These are phyloP conservation scores for Lepidothrix coronata DNA, from an alignment of 2,113 vertebrate species.

Conservation along the genomic window DNA sequence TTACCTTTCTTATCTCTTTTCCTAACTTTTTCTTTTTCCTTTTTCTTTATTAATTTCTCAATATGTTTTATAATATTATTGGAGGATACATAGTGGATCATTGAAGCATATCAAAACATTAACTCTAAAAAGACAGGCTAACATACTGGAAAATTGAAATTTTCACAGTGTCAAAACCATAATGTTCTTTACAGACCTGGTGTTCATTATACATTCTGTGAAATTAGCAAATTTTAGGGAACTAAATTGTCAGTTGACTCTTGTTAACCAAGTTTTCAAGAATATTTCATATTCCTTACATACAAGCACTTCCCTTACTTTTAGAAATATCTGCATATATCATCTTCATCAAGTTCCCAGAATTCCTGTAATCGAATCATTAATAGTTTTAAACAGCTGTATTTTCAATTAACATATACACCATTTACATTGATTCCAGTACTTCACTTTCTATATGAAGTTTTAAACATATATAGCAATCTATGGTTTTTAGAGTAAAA, in stretches of 20 bases:
- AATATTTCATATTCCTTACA: neutral
- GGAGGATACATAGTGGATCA: neutral
- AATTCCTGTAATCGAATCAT: neutral
- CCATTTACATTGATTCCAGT: neutral
- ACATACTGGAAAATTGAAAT: neutral
- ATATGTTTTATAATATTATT: neutral
- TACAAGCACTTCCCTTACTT: accelerated
- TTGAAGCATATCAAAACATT: neutral
- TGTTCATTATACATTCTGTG: neutral
- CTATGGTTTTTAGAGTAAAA: neutral
- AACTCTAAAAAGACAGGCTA: neutral
- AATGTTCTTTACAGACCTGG: neutral
- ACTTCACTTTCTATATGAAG: neutral
- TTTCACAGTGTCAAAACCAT: neutral
- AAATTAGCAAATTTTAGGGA: neutral
- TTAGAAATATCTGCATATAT: neutral
- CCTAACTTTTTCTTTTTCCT: neutral
- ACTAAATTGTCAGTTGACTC: neutral
- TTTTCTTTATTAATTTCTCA: neutral
- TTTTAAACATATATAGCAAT: neutral
- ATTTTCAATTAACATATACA: neutral
- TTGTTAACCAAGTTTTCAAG: neutral
- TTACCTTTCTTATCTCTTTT: neutral
- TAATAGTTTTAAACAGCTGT: neutral
- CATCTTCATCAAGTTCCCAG: neutral